Base-by-base conservation (phyloP, 2,888 invertebrate species). In the Drosophila lutescens region DNA sequence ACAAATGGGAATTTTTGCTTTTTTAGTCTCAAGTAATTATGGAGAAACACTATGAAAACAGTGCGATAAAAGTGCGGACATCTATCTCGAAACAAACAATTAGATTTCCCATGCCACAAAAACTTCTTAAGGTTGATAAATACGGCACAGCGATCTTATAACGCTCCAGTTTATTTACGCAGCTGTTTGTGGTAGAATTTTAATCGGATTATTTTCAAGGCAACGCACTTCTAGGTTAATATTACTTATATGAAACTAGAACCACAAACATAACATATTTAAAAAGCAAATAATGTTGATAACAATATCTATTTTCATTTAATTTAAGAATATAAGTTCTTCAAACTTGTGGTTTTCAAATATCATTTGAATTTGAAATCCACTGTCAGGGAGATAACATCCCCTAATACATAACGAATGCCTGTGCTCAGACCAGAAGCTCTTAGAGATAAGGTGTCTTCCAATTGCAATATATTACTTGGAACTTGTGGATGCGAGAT, bases 41-140 rank as follows among this genome's bases (percentile, higher is more conserved):
- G 46, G 36, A 36, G 57, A 49, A 58, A 58, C 40, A 55, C 70
- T 77, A 54, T 73, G 58, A 71, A 71, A 75, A 73, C 73, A 75
- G 50, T 68, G 71, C 74, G 83, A 84, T 84, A 86, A 86, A 54
- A 63, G 70, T 81, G 78, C 82, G 78, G 74, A 71, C 73, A 69
- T 81, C 73, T 60, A 49, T 43, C 60, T 59, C 17, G 17, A 12
- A 15, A 30, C 61, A 79, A 79, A 77, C 77, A 82, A 69, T 77
- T 74, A 68, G 57, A 82, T 46, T n/a, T 32, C 38, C 54, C 55
- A 40, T 20, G 20, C 30, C 13, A 41, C 32, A 10, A 20, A 23
- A 34, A 17, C 13, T 36, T 44, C 47, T 43, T 59, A 15, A 40
- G 59, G 13, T 36, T 49, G 32, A 43, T 8, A 61, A 60, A 36